Evolutionary conservation across 2,888 invertebrate genomes (phyloP), one percentile per base, ranked within the genome.

Genomic region (Endomychus coccineus): DNA sequence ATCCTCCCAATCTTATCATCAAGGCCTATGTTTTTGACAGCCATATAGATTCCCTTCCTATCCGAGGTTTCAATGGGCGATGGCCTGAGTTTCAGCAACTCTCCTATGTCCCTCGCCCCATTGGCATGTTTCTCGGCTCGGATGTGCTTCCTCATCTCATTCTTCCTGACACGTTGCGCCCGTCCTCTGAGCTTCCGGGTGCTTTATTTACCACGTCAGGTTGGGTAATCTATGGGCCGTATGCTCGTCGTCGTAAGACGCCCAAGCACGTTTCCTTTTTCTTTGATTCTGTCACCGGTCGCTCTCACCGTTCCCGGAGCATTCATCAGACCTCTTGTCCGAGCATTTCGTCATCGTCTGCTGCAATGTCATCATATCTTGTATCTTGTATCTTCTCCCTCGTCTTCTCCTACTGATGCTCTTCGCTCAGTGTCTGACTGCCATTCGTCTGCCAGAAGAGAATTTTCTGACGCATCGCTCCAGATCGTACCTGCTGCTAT

Each of bases 131-230:
- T 19, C 19, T 21, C 22, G 30, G 12, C 14, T 30, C 12, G 30
- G 21, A 21, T 30, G 30, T 30, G 30, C 30, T 30, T 5, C 30
- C 21, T 28, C 30, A 29, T 29, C 16, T 21, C 22, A 13, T 30
- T 30, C 13, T 19, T 21, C 30, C 21, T 30, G 30, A 4, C 13
- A 12, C 30, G 30, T 21, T 19, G 17, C 10, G 30, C 13, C 15
- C 29, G 15, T 30, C 30, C n/a, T 12, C 30, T 30, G 30, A 30
- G 21, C 30, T 30, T 9, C 21, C 30, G 10, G 21, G 27, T n/a
- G n/a, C 15, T 16, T 27, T 15, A 27, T 27, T 11, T 4, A 16
- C 27, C 27, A 27, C 27, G 5, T 27, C 7, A 13, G 14, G 14
- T 27, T 27, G 25, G 12, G 10, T 25, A 25, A 6, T 25, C 11